These are phyloP conservation scores for Scrobipalpa atriplicella DNA, from an alignment of 2,888 invertebrate species.

Conservation along the genomic window DNA sequence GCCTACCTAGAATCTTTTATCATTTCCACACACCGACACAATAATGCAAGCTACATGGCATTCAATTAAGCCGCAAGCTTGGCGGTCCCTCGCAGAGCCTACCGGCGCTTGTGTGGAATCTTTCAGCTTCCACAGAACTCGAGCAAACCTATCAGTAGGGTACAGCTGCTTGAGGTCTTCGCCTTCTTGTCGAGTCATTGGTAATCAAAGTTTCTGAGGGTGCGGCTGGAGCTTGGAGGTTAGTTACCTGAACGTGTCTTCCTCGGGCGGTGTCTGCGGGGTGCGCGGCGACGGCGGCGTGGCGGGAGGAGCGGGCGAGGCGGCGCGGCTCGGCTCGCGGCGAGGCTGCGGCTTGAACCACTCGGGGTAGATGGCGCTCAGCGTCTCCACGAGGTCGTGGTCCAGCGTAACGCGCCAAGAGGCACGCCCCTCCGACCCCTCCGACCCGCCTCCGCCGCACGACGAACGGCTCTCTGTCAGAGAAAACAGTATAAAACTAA, in stretches of 20 bases:
- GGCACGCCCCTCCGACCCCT: slow-evolving; percentile 86
- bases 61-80: no score
- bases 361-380: slow-evolving; percentile 96
- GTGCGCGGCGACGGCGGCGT: slow-evolving; percentile 50
- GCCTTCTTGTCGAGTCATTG: no score
- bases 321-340: slow-evolving; percentile 68
- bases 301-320: slow-evolving; percentile 64
- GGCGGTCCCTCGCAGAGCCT: no score
- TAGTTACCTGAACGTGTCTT: slow-evolving; percentile 71
- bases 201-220: slow-evolving; percentile 86
- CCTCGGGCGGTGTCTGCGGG: slow-evolving; percentile 53
- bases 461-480: slow-evolving; percentile 89
- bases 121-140: no score
- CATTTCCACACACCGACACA: no score
- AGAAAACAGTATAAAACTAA: not conserved
- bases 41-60: no score
- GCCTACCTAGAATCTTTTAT: no score
- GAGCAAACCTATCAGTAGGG: no score
- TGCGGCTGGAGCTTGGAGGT: slow-evolving; percentile 95
- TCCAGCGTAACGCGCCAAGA: slow-evolving; percentile 97
- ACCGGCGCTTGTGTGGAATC: no score
- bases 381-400: slow-evolving; percentile 95
- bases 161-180: no score
- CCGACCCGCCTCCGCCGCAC: slow-evolving; percentile 89
- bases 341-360: slow-evolving; percentile 89